Conservation (phyloP, 1,140 invertebrate species). For the Lethrus apterus region DNA sequence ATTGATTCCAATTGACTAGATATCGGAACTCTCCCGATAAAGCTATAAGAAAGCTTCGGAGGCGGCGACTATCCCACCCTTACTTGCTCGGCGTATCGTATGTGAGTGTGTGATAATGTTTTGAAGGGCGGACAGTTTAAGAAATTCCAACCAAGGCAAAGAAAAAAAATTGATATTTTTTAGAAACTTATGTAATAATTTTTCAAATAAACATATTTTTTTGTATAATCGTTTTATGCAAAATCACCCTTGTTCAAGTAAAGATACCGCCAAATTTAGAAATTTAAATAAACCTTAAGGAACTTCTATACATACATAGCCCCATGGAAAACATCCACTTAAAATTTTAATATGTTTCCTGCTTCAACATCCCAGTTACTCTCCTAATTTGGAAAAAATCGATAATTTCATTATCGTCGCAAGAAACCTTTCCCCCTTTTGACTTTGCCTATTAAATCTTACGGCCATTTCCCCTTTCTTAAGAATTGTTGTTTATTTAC, state of each 20-base stretch:
- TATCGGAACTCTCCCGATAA: conserved; percentile 25
- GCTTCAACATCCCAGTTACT: conserved; percentile 20
- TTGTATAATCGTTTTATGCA: not conserved
- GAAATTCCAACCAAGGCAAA: too few relatives aligned
- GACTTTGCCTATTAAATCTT: conserved; percentile 18
- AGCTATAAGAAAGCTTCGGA: conserved; percentile 18
- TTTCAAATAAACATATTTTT: too few relatives aligned
- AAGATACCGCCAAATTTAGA: not conserved
- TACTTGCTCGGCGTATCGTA: conserved; percentile 27
- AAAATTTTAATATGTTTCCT: conserved; percentile 24
- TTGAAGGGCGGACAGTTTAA: conserved; percentile 31
- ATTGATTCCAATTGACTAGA: conserved; percentile 30
- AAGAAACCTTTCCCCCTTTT: conserved; percentile 19
- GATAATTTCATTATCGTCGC: conserved; percentile 24
- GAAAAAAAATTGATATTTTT: too few relatives aligned
- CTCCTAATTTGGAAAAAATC: conserved; percentile 22
- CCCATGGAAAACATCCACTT: conserved; percentile 21
- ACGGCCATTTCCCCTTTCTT: too few relatives aligned
- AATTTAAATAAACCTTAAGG: conserved; percentile 12
- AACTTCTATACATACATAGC: conserved; percentile 5
- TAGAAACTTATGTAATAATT: not conserved
- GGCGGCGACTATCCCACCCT: conserved; percentile 27
- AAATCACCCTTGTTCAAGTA: not conserved
- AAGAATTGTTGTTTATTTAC: too few relatives aligned
- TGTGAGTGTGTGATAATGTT: conserved; percentile 31